Conservation (phyloP, 1,140 invertebrate species). For the Drosophila sp. region DNA sequence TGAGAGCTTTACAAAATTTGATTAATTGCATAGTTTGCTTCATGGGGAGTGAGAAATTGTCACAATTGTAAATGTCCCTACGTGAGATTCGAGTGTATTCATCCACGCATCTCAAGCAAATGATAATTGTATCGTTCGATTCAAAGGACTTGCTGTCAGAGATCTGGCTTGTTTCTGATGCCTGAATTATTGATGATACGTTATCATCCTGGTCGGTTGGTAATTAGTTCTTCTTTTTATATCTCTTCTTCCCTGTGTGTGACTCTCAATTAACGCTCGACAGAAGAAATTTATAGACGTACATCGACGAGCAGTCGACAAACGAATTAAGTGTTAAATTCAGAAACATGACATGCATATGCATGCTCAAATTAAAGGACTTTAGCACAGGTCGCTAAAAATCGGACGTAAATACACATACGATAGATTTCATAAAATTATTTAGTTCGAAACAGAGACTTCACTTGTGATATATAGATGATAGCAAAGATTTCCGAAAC, state of each 20-base stretch:
- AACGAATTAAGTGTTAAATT: constrained; percentile 38
- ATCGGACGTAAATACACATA: background rate
- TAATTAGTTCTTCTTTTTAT: constrained; percentile 1
- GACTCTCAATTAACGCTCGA: constrained; percentile 40
- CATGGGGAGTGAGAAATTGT: constrained; percentile 70
- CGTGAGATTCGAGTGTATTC: background rate
- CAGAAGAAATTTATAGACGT: constrained; percentile 28
- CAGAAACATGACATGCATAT: constrained; percentile 33
- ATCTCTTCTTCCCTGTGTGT: constrained; percentile 6
- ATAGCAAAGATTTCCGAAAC: no score
- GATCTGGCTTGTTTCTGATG: constrained; percentile 5
- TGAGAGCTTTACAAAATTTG: constrained; percentile 58
- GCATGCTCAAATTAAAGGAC: constrained; percentile 15
- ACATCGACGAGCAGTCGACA: background rate
- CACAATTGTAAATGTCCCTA: constrained; percentile 57
- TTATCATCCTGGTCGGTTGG: constrained; percentile 6
- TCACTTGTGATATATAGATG: no score
- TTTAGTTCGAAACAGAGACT: background rate
- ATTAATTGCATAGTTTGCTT: constrained; percentile 47
- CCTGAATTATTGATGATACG: constrained; percentile 35
- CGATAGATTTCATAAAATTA: background rate
- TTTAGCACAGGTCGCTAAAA: constrained; percentile 1
- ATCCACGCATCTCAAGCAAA: background rate
- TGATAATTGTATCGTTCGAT: constrained; percentile 10
- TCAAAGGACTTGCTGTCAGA: constrained; percentile 38